Percentiles rank a stretch among this genome's conserved stretches.
These are phyloP conservation scores for Drosophila rubida DNA, from an alignment of 2,888 invertebrate species.

Conservation along the genomic window DNA sequence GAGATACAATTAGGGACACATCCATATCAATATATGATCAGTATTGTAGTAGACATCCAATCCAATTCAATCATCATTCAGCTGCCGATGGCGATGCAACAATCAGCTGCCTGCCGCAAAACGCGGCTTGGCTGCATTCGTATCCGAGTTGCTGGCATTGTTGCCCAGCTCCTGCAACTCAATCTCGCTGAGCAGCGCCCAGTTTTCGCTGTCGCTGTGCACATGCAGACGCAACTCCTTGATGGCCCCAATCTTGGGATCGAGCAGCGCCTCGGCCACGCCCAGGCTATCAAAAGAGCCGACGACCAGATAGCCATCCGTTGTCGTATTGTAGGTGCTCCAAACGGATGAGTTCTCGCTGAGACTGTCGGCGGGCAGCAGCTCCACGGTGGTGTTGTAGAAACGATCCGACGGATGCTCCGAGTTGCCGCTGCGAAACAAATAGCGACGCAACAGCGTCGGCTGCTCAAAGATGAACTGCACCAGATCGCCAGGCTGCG, in stretches of 20 bases:
- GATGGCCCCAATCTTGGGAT: slow-evolving; percentile 89
- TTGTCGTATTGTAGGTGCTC: slow-evolving; percentile 87
- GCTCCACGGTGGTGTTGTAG: slow-evolving; percentile 94
- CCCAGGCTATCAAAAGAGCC: slow-evolving; percentile 93
- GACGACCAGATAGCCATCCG: slow-evolving; percentile 89
- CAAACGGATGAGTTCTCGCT: slow-evolving; percentile 85
- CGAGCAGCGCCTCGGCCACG: slow-evolving; percentile 90
- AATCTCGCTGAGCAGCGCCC: slow-evolving; percentile 94
- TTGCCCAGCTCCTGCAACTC: slow-evolving; percentile 86
- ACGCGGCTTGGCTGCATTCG: slow-evolving; percentile 65
- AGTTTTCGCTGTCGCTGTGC: slow-evolving; percentile 92
- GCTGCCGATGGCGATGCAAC: slow-evolving; percentile 66
- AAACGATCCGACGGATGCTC: slow-evolving; percentile 96
- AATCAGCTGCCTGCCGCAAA: slow-evolving; percentile 73
- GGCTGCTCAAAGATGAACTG: slow-evolving; percentile 92
- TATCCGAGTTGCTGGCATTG: slow-evolving; percentile 49
- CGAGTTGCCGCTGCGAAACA: slow-evolving; percentile 94
- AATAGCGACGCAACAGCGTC: slow-evolving; percentile 87
- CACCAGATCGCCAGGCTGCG: slow-evolving; percentile 92
- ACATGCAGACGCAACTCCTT: slow-evolving; percentile 91
- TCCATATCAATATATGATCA: neutral
- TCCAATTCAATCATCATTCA: slow-evolving; percentile 13
- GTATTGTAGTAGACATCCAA: slow-evolving; percentile 1
- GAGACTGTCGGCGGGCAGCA: slow-evolving; percentile 87
- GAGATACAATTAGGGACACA: slow-evolving; percentile 5